Evolutionary conservation across 2,797 vertebrate species (phyloP).

Genomic region (Rhodeus uyekii): DNA sequence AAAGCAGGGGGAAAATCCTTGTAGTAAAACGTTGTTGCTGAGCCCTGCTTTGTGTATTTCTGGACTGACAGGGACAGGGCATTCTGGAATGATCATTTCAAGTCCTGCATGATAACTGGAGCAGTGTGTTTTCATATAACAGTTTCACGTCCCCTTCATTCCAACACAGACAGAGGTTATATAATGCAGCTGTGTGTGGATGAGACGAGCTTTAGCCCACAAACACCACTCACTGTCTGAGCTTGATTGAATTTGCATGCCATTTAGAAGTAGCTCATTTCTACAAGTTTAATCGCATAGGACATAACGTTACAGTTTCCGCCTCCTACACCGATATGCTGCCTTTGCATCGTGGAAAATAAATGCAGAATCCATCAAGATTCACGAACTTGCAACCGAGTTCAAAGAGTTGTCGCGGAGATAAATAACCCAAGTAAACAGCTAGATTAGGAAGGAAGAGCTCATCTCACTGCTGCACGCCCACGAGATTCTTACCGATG

Average conservation of each 20-base stretch:
- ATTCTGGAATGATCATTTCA: neutral
- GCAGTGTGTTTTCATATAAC: neutral
- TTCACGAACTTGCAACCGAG: neutral
- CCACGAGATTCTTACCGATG: slow-evolving; percentile 39
- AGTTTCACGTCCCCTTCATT: neutral
- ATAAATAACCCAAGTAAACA: neutral
- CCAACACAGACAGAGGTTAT: neutral
- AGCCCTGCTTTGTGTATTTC: neutral
- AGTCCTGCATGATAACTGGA: neutral
- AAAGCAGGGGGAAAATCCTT: neutral
- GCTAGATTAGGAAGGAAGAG: neutral
- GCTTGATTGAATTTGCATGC: neutral
- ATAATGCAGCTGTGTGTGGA: neutral
- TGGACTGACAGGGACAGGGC: neutral
- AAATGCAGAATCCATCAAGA: neutral
- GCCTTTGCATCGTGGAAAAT: neutral
- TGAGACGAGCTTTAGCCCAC: neutral
- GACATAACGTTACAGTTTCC: neutral
- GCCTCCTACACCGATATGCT: neutral
- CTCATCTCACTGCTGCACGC: neutral
- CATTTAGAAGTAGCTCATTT: neutral
- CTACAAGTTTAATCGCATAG: neutral
- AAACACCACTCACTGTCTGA: neutral
- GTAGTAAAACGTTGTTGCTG: neutral
- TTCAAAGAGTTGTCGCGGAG: neutral